These are phyloP conservation scores for Listronotus oregonensis DNA, from an alignment of 1,140 invertebrate species.

Conservation along the genomic window DNA sequence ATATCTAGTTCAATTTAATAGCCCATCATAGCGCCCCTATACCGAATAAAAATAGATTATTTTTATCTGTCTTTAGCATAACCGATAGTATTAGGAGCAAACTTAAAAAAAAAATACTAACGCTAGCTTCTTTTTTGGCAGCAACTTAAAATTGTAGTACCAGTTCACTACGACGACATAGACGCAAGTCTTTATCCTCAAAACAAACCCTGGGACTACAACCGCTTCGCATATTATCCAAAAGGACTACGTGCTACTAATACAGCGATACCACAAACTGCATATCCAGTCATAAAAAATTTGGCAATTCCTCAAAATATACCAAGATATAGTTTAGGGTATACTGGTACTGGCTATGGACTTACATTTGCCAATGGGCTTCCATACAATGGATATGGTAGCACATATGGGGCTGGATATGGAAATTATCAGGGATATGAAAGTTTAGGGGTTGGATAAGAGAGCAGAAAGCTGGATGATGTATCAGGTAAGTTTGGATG, in stretches of 20 bases:
- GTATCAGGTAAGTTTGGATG: no score
- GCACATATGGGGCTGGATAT: not conserved
- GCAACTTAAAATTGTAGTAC: constrained; percentile 51
- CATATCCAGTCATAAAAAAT: constrained; percentile 49
- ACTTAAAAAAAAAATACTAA: not conserved
- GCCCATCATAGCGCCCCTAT: no score
- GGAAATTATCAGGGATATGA: not conserved
- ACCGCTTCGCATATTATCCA: constrained; percentile 40
- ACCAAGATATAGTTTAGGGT: constrained; percentile 22
- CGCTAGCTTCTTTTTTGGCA: constrained; percentile 22
- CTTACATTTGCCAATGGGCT: constrained; percentile 6
- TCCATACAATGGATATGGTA: not conserved
- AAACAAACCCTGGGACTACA: constrained; percentile 44
- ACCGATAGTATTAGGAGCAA: no score
- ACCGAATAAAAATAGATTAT: no score
- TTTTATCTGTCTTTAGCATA: no score
- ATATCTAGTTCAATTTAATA: no score
- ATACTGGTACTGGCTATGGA: constrained; percentile 26
- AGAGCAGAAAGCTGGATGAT: no score
- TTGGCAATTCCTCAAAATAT: constrained; percentile 42
- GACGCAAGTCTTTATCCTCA: constrained; percentile 27
- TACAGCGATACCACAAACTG: constrained; percentile 44
- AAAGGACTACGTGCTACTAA: constrained; percentile 30
- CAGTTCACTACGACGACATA: constrained; percentile 42
- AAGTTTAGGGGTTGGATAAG: not conserved